Evolutionary conservation across 1,140 invertebrate species (phyloP), one percentile per base, ranked within the genome.

Genomic region (Asobara japonica): DNA sequence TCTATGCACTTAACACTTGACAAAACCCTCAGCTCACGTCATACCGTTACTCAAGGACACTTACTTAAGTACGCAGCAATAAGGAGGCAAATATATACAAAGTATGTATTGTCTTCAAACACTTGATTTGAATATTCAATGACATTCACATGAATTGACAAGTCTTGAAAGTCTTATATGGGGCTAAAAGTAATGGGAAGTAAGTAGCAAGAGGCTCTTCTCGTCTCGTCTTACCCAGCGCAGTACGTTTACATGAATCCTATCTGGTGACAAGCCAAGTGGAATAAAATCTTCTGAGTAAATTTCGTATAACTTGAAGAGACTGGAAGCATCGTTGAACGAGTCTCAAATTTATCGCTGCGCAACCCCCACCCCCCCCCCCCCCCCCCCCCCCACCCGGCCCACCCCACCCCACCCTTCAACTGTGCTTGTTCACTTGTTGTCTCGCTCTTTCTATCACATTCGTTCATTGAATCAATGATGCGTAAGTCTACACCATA

Each of bases 261-360:
- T 56, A 56, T 56, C 18, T 56, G 51, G 18, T 56, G 51, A 25
- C 22, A 56, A 56, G 8, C 25, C 69, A 30, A 64, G 69, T 65
- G 69, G 62, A 71, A 71, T 65, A 65, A 71, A 71, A 65, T 36
- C 18, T 22, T n/a, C 18, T 67, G 16, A 27, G 31, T 31, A 56
- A 33, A 60, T 60, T 48, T 56, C 60, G 69, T 65, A 69, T 48
- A 48, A 69, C 27, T 48, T 65, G 38, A 29, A 7, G 51, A 60
- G 67, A 30, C 31, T 27, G 22, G 18, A 31, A 65, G 31, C 48
- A 60, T 60, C 48, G 45, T 31, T 20, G 67, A 73, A 69, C 61
- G 66, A 65, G 30, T 69, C 64, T 60, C 38, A 20, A 73, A 69
- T 73, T 73, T 73, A 73, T 73, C 60, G 72, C n/a, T 61, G 48